These are phyloP conservation scores for Callipepla squamata DNA, from an alignment of 2,113 vertebrate species.

Conservation along the genomic window DNA sequence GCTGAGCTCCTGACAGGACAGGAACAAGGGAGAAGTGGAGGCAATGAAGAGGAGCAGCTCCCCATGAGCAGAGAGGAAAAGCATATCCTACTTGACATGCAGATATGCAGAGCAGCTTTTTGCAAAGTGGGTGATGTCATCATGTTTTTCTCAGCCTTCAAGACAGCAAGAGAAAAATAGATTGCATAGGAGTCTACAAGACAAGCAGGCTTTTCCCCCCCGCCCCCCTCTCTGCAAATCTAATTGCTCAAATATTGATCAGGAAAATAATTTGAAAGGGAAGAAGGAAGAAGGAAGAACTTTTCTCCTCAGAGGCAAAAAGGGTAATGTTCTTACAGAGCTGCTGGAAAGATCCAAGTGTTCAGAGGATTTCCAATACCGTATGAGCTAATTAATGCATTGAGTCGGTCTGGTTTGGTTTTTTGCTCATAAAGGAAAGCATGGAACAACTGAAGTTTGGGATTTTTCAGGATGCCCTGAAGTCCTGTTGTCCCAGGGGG, in stretches of 20 bases:
- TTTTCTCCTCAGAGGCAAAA: not conserved
- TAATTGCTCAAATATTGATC: conserved; percentile 59
- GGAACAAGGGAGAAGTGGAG: conserved; percentile 51
- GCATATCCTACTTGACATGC: conserved; percentile 62
- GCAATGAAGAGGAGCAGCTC: not conserved
- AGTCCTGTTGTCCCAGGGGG: not conserved
- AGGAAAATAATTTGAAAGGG: not conserved
- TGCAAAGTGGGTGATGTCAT: conserved; percentile 61
- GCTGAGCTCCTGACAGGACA: conserved; percentile 47
- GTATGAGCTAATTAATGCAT: not conserved
- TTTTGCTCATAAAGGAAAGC: not conserved
- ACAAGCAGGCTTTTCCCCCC: not conserved
- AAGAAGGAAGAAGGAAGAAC: not conserved
- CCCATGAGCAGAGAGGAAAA: conserved; percentile 7
- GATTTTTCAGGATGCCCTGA: not conserved
- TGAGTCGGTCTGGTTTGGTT: not conserved
- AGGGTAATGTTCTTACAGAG: not conserved
- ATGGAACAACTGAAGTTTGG: not conserved
- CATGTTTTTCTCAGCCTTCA: conserved; percentile 61
- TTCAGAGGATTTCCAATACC: not conserved
- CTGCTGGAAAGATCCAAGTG: not conserved
- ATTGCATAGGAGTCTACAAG: conserved; percentile 63
- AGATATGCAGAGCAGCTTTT: conserved; percentile 63
- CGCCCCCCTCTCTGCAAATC: not conserved
- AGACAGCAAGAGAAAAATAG: conserved; percentile 62